Conservation (phyloP, 2,888 invertebrate species). For the Lagria hirta region DNA sequence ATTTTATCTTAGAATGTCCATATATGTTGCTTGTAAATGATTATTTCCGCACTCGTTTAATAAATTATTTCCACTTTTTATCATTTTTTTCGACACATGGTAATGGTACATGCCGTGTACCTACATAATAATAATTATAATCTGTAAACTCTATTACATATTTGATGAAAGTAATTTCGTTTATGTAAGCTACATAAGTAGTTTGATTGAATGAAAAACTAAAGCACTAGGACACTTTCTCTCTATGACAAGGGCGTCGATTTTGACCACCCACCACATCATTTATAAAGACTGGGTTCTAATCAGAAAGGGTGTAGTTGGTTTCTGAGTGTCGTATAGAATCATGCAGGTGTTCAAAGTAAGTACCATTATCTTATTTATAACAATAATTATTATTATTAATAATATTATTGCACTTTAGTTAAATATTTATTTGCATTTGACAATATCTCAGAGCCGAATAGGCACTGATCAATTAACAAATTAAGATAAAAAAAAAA, state of each 20-base stretch:
- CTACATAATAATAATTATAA: conserved; percentile 13
- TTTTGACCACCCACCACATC: conserved; percentile 41
- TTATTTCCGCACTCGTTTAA: no score
- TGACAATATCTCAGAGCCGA: no score
- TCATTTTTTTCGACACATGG: no score
- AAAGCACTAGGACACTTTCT: conserved; percentile 41
- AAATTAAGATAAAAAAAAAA: no score
- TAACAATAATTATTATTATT: no score
- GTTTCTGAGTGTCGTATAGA: conserved; percentile 36
- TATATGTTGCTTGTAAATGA: no score
- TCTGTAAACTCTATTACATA: conserved; percentile 5
- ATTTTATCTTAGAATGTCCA: no score
- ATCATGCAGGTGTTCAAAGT: conserved; percentile 37
- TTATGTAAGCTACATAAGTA: conserved; percentile 23
- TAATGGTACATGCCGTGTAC: no score
- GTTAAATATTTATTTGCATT: no score
- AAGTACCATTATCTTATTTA: conserved; percentile 34
- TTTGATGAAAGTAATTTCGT: conserved; percentile 23
- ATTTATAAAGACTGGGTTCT: conserved; percentile 40
- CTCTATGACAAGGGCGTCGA: conserved; percentile 36
- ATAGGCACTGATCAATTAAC: no score
- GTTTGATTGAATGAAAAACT: conserved; percentile 28
- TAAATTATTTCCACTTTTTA: no score
- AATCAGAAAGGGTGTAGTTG: conserved; percentile 35
- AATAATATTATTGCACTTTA: no score